A percentile compares a stretch with the other conserved stretches of the same genome.
phyloP scores from a whole-genome alignment of 2,797 vertebrate species.

The Eospalax fontanierii region DNA sequence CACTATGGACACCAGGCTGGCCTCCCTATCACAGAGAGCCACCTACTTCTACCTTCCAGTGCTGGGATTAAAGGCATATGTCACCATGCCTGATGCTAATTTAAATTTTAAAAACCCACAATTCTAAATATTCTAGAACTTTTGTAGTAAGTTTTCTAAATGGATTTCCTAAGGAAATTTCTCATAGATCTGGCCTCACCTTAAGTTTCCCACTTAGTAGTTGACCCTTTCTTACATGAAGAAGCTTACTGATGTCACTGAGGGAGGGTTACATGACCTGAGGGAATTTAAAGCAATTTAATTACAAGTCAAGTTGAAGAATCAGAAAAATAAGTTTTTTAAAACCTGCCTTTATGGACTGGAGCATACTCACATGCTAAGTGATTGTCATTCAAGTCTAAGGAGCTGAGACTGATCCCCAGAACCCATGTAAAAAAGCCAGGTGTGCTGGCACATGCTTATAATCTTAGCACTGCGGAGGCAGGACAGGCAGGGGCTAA shows the following conservation, averaged over 20 bases:
- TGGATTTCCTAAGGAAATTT: background rate
- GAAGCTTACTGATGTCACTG: background rate
- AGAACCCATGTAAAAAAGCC: no score
- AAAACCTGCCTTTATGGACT: background rate
- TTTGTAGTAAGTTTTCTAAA: slow-evolving; percentile 34
- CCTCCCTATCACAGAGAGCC: no score
- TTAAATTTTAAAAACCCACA: background rate
- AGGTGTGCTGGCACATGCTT: no score
- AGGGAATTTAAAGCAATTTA: background rate
- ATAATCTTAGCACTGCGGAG: no score
- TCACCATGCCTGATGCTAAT: no score
- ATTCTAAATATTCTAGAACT: slow-evolving; percentile 21
- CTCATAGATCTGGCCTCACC: background rate
- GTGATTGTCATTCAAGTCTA: no score
- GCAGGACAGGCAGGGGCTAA: no score
- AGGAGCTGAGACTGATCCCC: no score
- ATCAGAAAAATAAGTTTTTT: slow-evolving; percentile 48
- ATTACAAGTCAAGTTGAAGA: slow-evolving; percentile 39
- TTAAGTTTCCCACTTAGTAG: slow-evolving; percentile 36
- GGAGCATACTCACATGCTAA: no score
- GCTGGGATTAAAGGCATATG: no score
- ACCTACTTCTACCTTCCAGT: no score
- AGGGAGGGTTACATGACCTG: background rate
- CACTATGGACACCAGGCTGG: no score
- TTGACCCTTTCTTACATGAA: background rate